Evolutionary conservation across 1,140 invertebrate species (phyloP), one percentile per base, ranked within the genome.

Genomic region (Colletes gigas): DNA sequence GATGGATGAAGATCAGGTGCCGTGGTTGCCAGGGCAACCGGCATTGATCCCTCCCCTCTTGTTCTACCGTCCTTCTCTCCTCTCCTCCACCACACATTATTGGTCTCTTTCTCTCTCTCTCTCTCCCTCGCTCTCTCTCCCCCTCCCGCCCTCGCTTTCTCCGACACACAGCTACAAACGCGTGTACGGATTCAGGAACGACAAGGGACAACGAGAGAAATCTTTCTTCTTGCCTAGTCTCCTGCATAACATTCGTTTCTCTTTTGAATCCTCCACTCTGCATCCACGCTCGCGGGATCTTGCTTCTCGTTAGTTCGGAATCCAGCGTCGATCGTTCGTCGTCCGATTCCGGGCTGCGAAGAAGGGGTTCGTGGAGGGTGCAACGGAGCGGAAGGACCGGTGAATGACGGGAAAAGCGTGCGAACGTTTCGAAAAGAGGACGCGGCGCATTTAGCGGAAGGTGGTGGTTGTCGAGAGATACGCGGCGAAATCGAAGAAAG

Each of bases 41-140:
- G 89, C 92, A 93, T 93, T 92, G 92, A 93, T 92, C 92, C 89
- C 89, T 90, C 91, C 90, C 90, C 88, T 83, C 88, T 87, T 86
- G 81, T 87, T 87, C 84, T 81, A 86, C 82, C 78, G 50, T 87
- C 83, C 76, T 83, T 80, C 62, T 60, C 66, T 52, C 68, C 85
- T 76, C 78, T 83, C 68, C 59, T 81, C 74, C 52, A 63, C 71
- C 62, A 76, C 69, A 71, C 70, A 80, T 87, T 83, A 83, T 82
- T 79, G 67, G 68, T 75, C 39, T 67, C 80, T 60, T 77, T 80
- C 69, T 79, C 72, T 63, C 65, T 62, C 66, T 39, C 15, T 70
- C 54, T 59, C 78, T 67, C 50, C 83, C 78, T 75, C 74, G 68
- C 75, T 76, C 66, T 54, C 66, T 73, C 59, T 86, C 78, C 84